Percentiles rank a stretch among this genome's conserved stretches.
Evolutionary conservation across 1,140 invertebrate species (phyloP).

Genomic region (Drosophila pectinifera): DNA sequence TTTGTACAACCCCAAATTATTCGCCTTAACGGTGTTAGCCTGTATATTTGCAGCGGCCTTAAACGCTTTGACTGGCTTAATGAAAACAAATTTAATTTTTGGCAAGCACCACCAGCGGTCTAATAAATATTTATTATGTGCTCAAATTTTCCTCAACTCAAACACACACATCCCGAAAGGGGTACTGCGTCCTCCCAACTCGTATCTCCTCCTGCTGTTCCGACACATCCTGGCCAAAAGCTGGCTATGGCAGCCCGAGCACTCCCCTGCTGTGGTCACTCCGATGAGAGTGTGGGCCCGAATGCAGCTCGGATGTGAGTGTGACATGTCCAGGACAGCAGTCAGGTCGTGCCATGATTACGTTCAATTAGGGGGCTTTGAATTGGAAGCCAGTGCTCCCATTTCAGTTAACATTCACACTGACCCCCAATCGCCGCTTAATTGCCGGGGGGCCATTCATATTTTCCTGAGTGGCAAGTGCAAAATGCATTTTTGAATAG

Average conservation of each 20-base stretch:
- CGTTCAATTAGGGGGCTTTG: constrained; percentile 39
- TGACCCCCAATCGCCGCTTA: background rate
- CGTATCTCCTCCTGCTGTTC: background rate
- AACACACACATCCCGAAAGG: constrained; percentile 2
- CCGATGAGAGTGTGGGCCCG: constrained; percentile 3
- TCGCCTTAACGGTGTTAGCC: background rate
- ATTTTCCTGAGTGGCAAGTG: background rate
- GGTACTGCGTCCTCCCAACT: constrained; percentile 1
- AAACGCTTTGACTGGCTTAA: constrained; percentile 73
- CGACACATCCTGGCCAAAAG: constrained; percentile 25
- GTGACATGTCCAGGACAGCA: constrained; percentile 26
- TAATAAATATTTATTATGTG: constrained; percentile 80
- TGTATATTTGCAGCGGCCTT: constrained; percentile 53
- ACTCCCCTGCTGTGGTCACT: constrained; percentile 24
- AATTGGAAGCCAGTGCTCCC: constrained; percentile 19
- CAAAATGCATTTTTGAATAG: background rate
- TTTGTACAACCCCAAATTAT: background rate
- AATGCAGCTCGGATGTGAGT: constrained; percentile 38
- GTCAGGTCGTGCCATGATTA: constrained; percentile 38
- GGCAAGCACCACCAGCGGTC: constrained; percentile 47
- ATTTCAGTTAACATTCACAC: constrained; percentile 1
- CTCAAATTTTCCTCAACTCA: constrained; percentile 19
- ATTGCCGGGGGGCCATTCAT: constrained; percentile 2
- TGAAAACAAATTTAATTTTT: constrained; percentile 81
- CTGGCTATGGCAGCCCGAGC: constrained; percentile 24